These are phyloP conservation scores for Lytechinus pictus DNA, from an alignment of 35 echinoderm and acorn worm genomes.

Conservation along the genomic window DNA sequence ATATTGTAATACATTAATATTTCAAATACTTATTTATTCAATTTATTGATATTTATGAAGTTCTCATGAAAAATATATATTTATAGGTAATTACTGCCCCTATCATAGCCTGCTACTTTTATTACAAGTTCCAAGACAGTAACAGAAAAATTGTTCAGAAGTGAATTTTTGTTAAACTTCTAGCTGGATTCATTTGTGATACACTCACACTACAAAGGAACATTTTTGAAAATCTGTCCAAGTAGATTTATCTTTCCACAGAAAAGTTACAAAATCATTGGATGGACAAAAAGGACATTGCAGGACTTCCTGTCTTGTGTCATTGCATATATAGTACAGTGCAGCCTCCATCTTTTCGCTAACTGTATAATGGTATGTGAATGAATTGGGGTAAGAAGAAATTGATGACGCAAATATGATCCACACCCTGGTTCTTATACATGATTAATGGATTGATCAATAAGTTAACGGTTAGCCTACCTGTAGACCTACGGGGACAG, in stretches of 20 bases:
- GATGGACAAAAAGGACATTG: not conserved
- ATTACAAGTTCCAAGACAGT: too few relatives aligned
- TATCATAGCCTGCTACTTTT: too few relatives aligned
- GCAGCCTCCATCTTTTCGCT: not conserved
- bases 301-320: not conserved
- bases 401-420: conserved; percentile 47
- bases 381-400: not conserved
- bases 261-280: not conserved
- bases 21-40: not conserved
- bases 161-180: too few relatives aligned
- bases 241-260: not conserved
- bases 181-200: too few relatives aligned
- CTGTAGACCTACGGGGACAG: conserved; percentile 27
- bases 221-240: not conserved
- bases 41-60: not conserved
- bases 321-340: not conserved
- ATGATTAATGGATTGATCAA: conserved; percentile 37
- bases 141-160: too few relatives aligned
- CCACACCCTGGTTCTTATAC: not conserved
- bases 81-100: too few relatives aligned
- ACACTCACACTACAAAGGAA: too few relatives aligned
- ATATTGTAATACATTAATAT: not conserved
- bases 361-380: not conserved
- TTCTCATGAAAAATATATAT: too few relatives aligned
- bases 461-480: conserved; percentile 5